phyloP scores from a whole-genome alignment of 2,888 invertebrate species.

The Thalpophila matura region DNA sequence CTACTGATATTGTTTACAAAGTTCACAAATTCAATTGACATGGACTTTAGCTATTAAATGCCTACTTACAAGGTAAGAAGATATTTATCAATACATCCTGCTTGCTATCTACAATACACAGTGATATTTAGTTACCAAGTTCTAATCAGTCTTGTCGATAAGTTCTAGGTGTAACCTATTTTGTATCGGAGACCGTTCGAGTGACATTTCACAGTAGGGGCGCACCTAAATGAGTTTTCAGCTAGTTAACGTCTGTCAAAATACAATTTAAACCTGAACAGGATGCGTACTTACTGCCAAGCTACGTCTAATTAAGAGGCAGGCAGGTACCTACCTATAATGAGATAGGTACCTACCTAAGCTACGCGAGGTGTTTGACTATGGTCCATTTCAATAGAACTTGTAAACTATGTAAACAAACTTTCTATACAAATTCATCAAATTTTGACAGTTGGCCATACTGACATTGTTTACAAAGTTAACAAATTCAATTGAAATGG shows the following conservation, averaged over 20 bases:
- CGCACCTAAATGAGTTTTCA: slow-evolving; percentile 21
- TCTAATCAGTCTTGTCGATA: slow-evolving; percentile 30
- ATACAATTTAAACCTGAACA: slow-evolving; percentile 9
- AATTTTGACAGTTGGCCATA: too few relatives aligned
- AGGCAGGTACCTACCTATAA: neutral
- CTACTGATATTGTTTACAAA: too few relatives aligned
- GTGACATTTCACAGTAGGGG: neutral
- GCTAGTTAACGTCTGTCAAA: slow-evolving; percentile 10
- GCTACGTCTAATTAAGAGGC: neutral
- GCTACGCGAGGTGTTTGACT: slow-evolving; percentile 5
- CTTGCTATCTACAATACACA: slow-evolving; percentile 29
- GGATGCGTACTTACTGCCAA: slow-evolving; percentile 27
- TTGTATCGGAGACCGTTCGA: slow-evolving; percentile 5
- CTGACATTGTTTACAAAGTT: too few relatives aligned
- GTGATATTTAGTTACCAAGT: slow-evolving; percentile 30
- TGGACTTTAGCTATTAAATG: slow-evolving; percentile 31
- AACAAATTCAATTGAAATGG: too few relatives aligned
- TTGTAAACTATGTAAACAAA: neutral
- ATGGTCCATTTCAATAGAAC: slow-evolving; percentile 2
- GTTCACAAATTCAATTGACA: too few relatives aligned
- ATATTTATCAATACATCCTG: slow-evolving; percentile 40
- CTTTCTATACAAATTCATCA: neutral
- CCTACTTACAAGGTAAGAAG: slow-evolving; percentile 20
- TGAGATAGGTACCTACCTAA: too few relatives aligned
- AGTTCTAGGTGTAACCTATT: slow-evolving; percentile 21